A percentile compares a stretch with the other conserved stretches of the same genome.
Conservation (phyloP, 2,888 invertebrate species). For the Andrena bucephala region DNA sequence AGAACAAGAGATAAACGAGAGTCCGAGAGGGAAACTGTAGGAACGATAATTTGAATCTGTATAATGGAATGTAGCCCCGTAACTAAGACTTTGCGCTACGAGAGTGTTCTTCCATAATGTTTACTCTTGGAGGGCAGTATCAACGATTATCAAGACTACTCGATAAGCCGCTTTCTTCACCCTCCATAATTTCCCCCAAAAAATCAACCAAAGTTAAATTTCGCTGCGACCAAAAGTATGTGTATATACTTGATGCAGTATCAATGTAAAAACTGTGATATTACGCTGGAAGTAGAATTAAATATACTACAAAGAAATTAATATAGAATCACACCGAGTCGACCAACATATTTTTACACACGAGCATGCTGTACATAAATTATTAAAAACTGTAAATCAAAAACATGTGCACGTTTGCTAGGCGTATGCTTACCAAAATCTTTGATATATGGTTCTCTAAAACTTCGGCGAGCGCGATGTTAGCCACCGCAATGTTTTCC, state of each 20-base stretch:
- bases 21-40: conserved; percentile 12
- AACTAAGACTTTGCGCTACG: conserved; percentile 78
- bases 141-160: conserved; percentile 77
- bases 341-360: conserved; percentile 9
- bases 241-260: background rate
- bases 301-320: conserved; percentile 3
- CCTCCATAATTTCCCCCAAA: conserved; percentile 71
- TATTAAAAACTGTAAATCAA: conserved; percentile 4
- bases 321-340: conserved; percentile 1
- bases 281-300: background rate
- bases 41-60: conserved; percentile 67
- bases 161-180: conserved; percentile 80
- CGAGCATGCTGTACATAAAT: conserved; percentile 17
- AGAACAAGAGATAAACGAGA: background rate
- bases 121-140: conserved; percentile 83
- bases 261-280: background rate
- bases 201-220: conserved; percentile 17
- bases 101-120: conserved; percentile 82
- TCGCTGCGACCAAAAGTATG: conserved; percentile 23
- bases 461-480: conserved; percentile 87
- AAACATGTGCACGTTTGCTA: conserved; percentile 8
- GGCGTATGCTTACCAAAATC: conserved; percentile 85
- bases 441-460: conserved; percentile 87
- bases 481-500: conserved; percentile 80
- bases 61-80: conserved; percentile 82